A percentile compares a stretch with the other conserved stretches of the same genome.
phyloP scores from a whole-genome alignment of 2,113 vertebrate genomes.

The Neogobius melanostomus region DNA sequence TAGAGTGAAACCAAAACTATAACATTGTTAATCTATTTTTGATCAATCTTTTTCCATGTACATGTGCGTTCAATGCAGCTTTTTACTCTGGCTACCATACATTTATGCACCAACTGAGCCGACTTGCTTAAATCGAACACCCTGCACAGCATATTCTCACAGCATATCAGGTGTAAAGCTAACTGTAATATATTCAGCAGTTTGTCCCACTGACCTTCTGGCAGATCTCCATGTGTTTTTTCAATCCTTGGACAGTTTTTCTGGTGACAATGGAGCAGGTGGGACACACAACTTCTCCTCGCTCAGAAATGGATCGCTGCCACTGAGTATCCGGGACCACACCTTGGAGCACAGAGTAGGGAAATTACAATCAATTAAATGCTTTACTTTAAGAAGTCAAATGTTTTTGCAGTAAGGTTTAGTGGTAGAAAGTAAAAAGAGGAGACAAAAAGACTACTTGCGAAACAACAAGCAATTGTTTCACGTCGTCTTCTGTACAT shows the following conservation, averaged over 20 bases:
- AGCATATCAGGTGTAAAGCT: neutral
- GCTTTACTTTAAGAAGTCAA: neutral
- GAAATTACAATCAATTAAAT: neutral
- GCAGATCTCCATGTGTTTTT: conserved; percentile 98
- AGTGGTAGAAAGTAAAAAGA: neutral
- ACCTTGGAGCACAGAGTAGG: conserved; percentile 43
- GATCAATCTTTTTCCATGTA: neutral
- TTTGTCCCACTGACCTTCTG: conserved; percentile 84
- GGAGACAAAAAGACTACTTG: too few species aligned
- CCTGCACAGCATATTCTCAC: neutral
- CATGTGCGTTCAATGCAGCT: too few species aligned
- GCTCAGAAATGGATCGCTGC: conserved; percentile 88
- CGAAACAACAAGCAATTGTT: too few species aligned
- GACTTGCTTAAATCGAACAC: neutral
- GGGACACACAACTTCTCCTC: conserved; percentile 89
- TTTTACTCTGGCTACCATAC: too few species aligned
- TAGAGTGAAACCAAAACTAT: conserved; percentile 7
- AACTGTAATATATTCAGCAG: neutral
- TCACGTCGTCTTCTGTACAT: too few species aligned
- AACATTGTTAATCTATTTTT: conserved; percentile 12
- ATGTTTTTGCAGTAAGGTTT: neutral
- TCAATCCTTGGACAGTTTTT: conserved; percentile 90
- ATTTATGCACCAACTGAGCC: too few species aligned
- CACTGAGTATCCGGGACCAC: conserved; percentile 83
- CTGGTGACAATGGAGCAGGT: conserved; percentile 89